Evolutionary conservation across 2,797 vertebrate genomes (phyloP).

Genomic region (Arnoldichthys spilopterus): DNA sequence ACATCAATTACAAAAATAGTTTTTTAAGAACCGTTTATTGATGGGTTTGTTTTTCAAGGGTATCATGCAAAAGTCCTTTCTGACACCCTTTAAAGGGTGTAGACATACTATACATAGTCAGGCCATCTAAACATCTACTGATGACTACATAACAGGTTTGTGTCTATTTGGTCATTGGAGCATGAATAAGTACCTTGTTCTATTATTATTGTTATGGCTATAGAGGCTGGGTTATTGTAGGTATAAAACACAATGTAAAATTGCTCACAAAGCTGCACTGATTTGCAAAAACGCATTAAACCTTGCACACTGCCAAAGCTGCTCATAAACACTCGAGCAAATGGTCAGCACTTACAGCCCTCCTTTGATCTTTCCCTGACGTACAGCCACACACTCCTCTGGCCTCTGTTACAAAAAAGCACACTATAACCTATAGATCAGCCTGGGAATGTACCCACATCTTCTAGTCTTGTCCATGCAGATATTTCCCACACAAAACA

Average conservation of each 20-base stretch:
- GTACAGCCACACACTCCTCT: conserved; percentile 32
- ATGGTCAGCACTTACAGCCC: conserved; percentile 26
- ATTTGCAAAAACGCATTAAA: conserved; percentile 1
- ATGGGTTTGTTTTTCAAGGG: too few species aligned
- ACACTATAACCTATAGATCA: neutral
- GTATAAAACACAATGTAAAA: neutral
- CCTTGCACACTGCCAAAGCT: conserved; percentile 18
- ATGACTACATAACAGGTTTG: neutral
- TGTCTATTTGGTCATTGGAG: neutral
- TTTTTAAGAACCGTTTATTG: too few species aligned
- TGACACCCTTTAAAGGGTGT: too few species aligned
- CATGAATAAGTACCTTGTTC: neutral
- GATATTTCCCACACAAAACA: conserved; percentile 17
- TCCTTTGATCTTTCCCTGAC: conserved; percentile 40
- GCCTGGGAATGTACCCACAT: neutral
- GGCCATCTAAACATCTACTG: neutral
- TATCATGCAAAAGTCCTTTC: too few species aligned
- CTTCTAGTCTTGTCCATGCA: neutral
- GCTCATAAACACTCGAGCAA: conserved; percentile 29
- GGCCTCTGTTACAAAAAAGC: conserved; percentile 37
- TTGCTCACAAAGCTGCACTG: neutral
- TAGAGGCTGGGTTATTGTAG: neutral
- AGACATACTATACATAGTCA: too few species aligned
- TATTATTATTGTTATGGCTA: neutral
- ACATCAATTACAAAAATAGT: too few species aligned